Evolutionary conservation across 2,888 invertebrate species (phyloP).

Genomic region (Caenorhabditis uteleia): DNA sequence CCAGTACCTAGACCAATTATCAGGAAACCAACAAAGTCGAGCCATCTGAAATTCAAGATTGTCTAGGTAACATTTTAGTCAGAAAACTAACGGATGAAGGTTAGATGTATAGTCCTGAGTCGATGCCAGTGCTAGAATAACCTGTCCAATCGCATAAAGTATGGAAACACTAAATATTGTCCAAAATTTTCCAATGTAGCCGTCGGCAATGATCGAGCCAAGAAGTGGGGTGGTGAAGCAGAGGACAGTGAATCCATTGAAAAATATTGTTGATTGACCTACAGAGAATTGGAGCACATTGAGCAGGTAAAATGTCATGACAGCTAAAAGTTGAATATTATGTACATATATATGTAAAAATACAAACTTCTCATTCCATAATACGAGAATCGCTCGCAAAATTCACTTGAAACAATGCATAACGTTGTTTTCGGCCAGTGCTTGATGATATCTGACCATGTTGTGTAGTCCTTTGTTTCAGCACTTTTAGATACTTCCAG

Average conservation of each 20-base stretch:
- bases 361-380: slow-evolving; percentile 90
- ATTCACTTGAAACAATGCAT: slow-evolving; percentile 89
- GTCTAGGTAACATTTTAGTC: background rate
- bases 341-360: background rate
- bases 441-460: slow-evolving; percentile 55
- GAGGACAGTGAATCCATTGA: slow-evolving; percentile 87
- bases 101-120: slow-evolving; percentile 66
- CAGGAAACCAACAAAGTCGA: slow-evolving; percentile 69
- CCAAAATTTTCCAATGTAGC: slow-evolving; percentile 87
- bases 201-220: slow-evolving; percentile 93
- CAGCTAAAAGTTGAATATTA: slow-evolving; percentile 83
- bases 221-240: slow-evolving; percentile 88
- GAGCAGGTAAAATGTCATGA: slow-evolving; percentile 85
- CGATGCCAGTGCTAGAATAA: slow-evolving; percentile 77
- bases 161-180: slow-evolving; percentile 89
- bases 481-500: too few relatives aligned
- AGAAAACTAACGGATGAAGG: slow-evolving; percentile 59
- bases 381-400: slow-evolving; percentile 94
- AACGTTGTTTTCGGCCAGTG: slow-evolving; percentile 68
- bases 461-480: slow-evolving; percentile 49
- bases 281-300: slow-evolving; percentile 80
- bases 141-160: slow-evolving; percentile 84
- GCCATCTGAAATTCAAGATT: slow-evolving; percentile 48
- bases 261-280: slow-evolving; percentile 83
- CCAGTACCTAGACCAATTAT: slow-evolving; percentile 73